These are phyloP conservation scores for Tenthredo notha DNA, from an alignment of 2,888 invertebrate genomes.

Conservation along the genomic window DNA sequence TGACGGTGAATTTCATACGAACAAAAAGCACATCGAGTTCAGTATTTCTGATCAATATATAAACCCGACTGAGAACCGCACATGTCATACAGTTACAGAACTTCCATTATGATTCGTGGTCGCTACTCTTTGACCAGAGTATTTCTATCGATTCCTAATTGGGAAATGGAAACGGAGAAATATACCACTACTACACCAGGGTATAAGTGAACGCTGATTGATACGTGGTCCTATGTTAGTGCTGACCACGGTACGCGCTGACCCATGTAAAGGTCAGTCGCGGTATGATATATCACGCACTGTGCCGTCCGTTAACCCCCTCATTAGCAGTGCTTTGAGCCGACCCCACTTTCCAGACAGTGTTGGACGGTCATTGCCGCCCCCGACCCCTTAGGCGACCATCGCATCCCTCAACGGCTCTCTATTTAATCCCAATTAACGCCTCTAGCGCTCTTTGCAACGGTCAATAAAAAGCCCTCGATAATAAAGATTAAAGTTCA, in stretches of 20 bases:
- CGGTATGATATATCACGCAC: slow-evolving; percentile 49
- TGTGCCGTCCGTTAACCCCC: slow-evolving; percentile 64
- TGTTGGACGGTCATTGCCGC: slow-evolving; percentile 55
- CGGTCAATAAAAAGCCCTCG: slow-evolving; percentile 35
- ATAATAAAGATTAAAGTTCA: slow-evolving; percentile 1
- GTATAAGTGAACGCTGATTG: not conserved
- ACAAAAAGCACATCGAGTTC: not conserved
- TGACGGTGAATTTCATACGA: not conserved
- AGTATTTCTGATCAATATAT: not conserved
- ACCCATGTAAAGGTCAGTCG: slow-evolving; percentile 38
- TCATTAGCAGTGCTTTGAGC: slow-evolving; percentile 69
- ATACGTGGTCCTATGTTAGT: slow-evolving; percentile 18
- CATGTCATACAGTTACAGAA: not conserved
- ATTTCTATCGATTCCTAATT: slow-evolving; percentile 4
- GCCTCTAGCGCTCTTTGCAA: slow-evolving; percentile 52
- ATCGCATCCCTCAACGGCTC: slow-evolving; percentile 63
- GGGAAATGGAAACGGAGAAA: slow-evolving; percentile 14
- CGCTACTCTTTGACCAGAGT: not conserved
- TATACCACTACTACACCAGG: not conserved
- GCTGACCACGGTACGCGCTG: slow-evolving; percentile 39
- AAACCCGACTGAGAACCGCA: not conserved
- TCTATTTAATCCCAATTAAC: slow-evolving; percentile 65
- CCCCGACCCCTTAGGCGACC: slow-evolving; percentile 57
- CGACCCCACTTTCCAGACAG: slow-evolving; percentile 64
- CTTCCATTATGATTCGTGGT: slow-evolving; percentile 11